Evolutionary conservation across 2,797 vertebrate species (phyloP).

Genomic region (Falco novaeseelandiae): DNA sequence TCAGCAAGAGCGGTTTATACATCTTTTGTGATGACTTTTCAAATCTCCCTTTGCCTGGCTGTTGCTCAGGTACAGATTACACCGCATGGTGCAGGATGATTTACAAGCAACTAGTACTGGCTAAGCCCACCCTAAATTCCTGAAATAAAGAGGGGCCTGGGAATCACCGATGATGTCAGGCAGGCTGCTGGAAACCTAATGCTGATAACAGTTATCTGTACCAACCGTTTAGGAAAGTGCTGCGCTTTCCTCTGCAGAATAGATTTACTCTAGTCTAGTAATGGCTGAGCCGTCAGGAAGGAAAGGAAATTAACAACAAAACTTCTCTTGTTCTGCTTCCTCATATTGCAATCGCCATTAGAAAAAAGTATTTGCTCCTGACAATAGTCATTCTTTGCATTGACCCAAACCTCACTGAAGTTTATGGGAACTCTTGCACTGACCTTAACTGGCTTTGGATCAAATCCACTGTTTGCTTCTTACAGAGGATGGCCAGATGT

Average conservation of each 20-base stretch:
- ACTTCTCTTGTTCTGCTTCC: slow-evolving; percentile 6
- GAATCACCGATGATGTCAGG: background rate
- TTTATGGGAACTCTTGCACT: background rate
- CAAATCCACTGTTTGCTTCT: background rate
- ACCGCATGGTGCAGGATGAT: background rate
- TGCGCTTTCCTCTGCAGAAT: background rate
- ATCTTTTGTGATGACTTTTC: background rate
- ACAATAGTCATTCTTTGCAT: slow-evolving; percentile 47
- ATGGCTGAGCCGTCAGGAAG: slow-evolving; percentile 6
- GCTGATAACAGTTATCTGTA: slow-evolving; percentile 29
- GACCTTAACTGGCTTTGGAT: background rate
- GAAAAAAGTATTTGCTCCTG: slow-evolving; percentile 20
- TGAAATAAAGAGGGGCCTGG: background rate
- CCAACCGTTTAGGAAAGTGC: background rate
- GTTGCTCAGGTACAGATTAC: background rate
- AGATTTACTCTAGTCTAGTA: slow-evolving; percentile 31
- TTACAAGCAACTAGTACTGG: background rate
- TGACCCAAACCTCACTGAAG: background rate
- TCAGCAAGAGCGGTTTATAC: background rate
- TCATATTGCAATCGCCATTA: background rate
- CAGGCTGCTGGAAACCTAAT: background rate
- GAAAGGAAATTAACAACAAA: slow-evolving; percentile 50
- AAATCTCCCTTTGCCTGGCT: background rate
- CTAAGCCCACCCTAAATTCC: background rate
- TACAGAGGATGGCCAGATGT: background rate